Evolutionary conservation across 2,888 invertebrate genomes (phyloP), one percentile per base, ranked within the genome.

Genomic region (Mechanitis mazaeus): DNA sequence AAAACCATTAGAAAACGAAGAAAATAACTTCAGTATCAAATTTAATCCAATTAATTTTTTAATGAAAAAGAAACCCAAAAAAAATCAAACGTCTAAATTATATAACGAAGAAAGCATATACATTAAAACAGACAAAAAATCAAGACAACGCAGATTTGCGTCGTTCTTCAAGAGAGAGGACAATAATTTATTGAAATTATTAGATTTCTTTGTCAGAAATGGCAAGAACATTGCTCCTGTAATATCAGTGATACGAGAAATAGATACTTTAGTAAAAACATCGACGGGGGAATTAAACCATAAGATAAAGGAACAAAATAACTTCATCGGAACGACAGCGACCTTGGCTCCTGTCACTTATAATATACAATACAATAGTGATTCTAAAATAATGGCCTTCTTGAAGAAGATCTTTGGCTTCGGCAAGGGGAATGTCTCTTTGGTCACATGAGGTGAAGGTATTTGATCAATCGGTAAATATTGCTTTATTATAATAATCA

Each of bases 211-310:
- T 0, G 60, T 80, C 0, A 80, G 73, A 54, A 78, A 85, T 45
- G 72, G 82, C 0, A 79, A 70, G 56, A 79, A 71, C 7, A 73
- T 83, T 0, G 47, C 83, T 0, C 88, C 87, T 2, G 76, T 87
- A 0, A 74, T 85, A 2, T 81, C 81, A 0, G 81, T 87, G 0
- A 78, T 84, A 64, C 64, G 86, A 5, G 87, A 87, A 54, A 83
- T 88, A 1, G 83, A 77, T 33, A 86, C 88, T 0, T 55, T 86
- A 3, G 81, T 87, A 0, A 83, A 75, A 54, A 84, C 80, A 5
- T 77, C 70, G 0, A 81, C 81, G 3, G 83, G 85, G 0, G 84
- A 86, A 55, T 60, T 87, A 2, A 83, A 74, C 33, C 84, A 88
- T 54, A 60, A 72, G 0, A 72, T 75, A 0, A 82, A 75, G 54